Base-by-base conservation (phyloP, 2,797 vertebrate species). In the Catharus ustulatus region DNA sequence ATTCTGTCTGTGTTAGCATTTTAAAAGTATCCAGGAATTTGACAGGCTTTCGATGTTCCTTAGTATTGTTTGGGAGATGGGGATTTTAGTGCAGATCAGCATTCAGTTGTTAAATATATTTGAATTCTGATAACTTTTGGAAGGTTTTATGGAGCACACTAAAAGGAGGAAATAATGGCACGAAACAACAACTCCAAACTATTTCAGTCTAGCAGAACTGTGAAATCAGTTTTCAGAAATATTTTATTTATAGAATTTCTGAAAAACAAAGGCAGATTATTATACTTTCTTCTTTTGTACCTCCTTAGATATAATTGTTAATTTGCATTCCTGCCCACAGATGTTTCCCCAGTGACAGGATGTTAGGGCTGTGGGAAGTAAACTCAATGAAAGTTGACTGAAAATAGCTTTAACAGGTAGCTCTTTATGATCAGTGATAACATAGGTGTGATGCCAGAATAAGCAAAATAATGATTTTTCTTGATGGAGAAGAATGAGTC, bases 261-360 rank as follows among this genome's bases (percentile, higher is more conserved):
- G 11, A 51, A 62, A 88, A 92, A 46, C 38, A 38, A 62, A 75
- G 40, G 29, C 40, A 90, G 67, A 54, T 75, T 69, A 34, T 54
- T 64, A 7, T 0, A 1, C 18, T 32, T 71, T 34, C 87, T 73
- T 43, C 9, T 79, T 82, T 74, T 83, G 26, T 90, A 24, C 45
- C 21, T 92, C 22, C 38, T 26, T 68, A 83, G 72, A 43, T 40
- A 5, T 26, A 87, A 79, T 52, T 27, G 45, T 40, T 86, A 81
- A 90, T 90, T 86, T 92, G 49, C 80, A 95, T 94, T 94, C 80
- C 71, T 87, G 38, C 74, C 40, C 69, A n/a, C 94, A 89, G 96
- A 71, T 96, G 90, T 93, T 96, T 96, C 94, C 95, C 63, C 64
- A 63, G 48, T 72, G 59, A 92, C 91, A 87, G 91, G 93, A 91